A percentile compares a stretch with the other conserved stretches of the same genome.
Conservation (phyloP, 2,888 invertebrate species). For the Asteroscopus sphinx region DNA sequence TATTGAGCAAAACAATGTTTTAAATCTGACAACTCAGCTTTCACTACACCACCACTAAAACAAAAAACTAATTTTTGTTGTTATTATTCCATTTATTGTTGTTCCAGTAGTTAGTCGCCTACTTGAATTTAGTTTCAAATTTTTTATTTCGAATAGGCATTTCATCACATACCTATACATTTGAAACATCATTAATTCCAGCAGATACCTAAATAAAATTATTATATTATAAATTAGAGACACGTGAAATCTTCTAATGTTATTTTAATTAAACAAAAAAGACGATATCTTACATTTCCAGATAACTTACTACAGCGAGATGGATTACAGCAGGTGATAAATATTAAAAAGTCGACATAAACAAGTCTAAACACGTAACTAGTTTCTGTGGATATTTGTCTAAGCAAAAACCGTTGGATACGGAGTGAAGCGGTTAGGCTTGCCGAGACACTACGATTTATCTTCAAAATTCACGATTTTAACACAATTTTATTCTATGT, state of each 20-base stretch:
- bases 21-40: too few species aligned
- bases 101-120: too few species aligned
- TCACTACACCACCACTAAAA: too few species aligned
- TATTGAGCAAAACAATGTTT: too few species aligned
- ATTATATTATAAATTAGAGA: too few species aligned
- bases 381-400: conserved; percentile 87
- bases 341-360: conserved; percentile 82
- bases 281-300: conserved; percentile 9
- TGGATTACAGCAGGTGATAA: conserved; percentile 71
- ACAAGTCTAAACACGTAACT: conserved; percentile 84
- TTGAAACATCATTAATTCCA: too few species aligned
- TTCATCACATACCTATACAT: too few species aligned
- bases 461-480: conserved; percentile 19
- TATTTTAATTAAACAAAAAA: conserved; percentile 36
- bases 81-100: too few species aligned
- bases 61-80: too few species aligned
- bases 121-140: too few species aligned
- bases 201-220: too few species aligned
- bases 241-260: conserved; percentile 5
- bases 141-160: too few species aligned
- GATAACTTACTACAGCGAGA: conserved; percentile 46
- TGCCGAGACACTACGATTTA: conserved; percentile 33
- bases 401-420: conserved; percentile 82
- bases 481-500: conserved; percentile 10
- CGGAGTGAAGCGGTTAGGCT: conserved; percentile 72